These are phyloP conservation scores for Toxotes jaculatrix DNA, from an alignment of 2,113 vertebrate species.

Conservation along the genomic window DNA sequence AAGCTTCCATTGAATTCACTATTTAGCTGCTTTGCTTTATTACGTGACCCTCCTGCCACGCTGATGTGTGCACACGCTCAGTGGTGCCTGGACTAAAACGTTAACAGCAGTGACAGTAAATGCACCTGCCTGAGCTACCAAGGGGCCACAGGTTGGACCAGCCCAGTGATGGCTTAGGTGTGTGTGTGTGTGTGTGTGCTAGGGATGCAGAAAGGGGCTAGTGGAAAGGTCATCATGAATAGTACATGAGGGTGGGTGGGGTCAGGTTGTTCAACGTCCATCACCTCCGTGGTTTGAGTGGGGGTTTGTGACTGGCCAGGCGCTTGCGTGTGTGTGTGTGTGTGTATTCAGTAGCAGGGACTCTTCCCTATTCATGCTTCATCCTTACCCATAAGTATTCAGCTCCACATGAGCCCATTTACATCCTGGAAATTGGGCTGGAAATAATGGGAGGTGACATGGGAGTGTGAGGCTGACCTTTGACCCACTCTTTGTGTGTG, in stretches of 20 bases:
- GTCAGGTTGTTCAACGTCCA: slow-evolving; percentile 63
- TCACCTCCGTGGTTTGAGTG: slow-evolving; percentile 72
- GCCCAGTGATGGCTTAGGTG: slow-evolving; percentile 14
- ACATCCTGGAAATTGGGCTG: slow-evolving; percentile 65
- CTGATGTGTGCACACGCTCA: slow-evolving; percentile 21
- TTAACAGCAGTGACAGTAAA: slow-evolving; percentile 27
- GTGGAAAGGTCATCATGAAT: slow-evolving; percentile 87
- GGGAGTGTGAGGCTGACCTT: slow-evolving; percentile 56
- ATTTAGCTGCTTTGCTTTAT: not conserved
- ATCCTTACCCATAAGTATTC: slow-evolving; percentile 61
- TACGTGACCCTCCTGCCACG: not conserved
- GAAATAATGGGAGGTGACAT: slow-evolving; percentile 59
- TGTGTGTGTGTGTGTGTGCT: slow-evolving; percentile 1
- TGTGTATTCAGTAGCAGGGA: not conserved
- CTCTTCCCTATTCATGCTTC: slow-evolving; percentile 73
- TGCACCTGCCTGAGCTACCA: slow-evolving; percentile 33
- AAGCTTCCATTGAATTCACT: no score
- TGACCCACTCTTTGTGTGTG: slow-evolving; percentile 47
- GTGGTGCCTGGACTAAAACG: slow-evolving; percentile 25
- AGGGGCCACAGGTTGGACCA: slow-evolving; percentile 41
- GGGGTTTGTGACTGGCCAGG: slow-evolving; percentile 40
- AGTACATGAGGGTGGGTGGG: slow-evolving; percentile 83
- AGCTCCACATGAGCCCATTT: slow-evolving; percentile 63
- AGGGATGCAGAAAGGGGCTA: slow-evolving; percentile 21
- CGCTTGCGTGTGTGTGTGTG: slow-evolving; percentile 22